Evolutionary conservation across 2,797 vertebrate genomes (phyloP), one percentile per base, ranked within the genome.

Genomic region (Pipistrellus pipistrellus): DNA sequence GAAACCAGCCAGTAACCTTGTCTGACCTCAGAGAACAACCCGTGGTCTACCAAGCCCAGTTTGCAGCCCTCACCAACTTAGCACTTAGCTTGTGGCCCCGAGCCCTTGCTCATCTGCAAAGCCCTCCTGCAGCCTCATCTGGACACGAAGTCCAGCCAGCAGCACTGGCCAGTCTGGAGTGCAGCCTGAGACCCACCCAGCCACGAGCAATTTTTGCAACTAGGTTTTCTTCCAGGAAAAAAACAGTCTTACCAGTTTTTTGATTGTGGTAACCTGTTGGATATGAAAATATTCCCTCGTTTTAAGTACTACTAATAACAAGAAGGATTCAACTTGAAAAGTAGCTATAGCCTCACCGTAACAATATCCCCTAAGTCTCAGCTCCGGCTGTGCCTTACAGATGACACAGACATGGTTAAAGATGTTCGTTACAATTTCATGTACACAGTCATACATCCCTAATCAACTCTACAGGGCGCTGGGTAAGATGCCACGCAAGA

Each of bases 261-360:
- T 20, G 0, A 30, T 57, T 53, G 14, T 44, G 44, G 1, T 69
- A 44, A 25, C 13, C 66, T 32, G 21, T 48, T 51, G 15, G 21
- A 48, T 72, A 51, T 68, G 41, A 87, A 86, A 71, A 83, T 46
- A 48, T 23, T 41, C n/a, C 23, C 59, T 85, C 25, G 10, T 83
- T 84, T 78, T 91, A 87, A 88, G 91, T 84, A 68, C 13, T 73
- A 68, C 55, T 87, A 51, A 25, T 78, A 84, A 55, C 10, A 64
- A 25, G 18, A 77, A 85, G 3, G 18, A 38, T 46, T 38, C 55
- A 38, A 82, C 35, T 90, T 76, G 41, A 76, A 38, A 90, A 64
- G 30, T 46, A 71, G 72, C 38, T 48, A 9, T 15, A 23, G 55
- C 12, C 53, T 82, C 72, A 55, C 27, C 76, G 2, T n/a, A 30